Evolutionary conservation across 2,888 invertebrate species (phyloP), one percentile per base, ranked within the genome.

Genomic region (Branchellion lobata): DNA sequence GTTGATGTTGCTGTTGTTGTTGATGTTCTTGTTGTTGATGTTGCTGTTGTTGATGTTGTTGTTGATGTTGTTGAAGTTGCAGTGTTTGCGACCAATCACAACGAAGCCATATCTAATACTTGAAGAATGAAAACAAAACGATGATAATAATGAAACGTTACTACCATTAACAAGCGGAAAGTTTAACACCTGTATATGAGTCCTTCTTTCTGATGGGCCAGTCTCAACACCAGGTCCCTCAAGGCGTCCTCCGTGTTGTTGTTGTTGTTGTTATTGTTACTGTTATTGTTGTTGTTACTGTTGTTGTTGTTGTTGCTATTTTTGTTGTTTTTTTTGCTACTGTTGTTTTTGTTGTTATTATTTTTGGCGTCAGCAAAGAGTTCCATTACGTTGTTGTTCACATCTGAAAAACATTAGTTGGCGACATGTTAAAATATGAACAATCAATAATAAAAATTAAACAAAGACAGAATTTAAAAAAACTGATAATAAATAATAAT

Each of bases 171-270:
- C n/a, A n/a, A n/a, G n/a, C n/a, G n/a, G n/a, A n/a, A n/a, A n/a
- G n/a, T n/a, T n/a, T n/a, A n/a, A 29, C 21, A 75, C 75, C 75
- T 47, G 27, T 75, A 53, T 40, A 75, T 75, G 18, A 75, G 31
- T 11, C 51, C 75, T 8, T 75, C 53, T 53, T 53, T 75, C 53
- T 51, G 75, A 31, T 75, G 75, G 8, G 53, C 31, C n/a, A 53
- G n/a, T 51, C 47, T 75, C 24, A 53, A 29, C 18, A 33, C 18
- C n/a, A 75, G 40, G 27, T 75, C 33, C 11, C n/a, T 75, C 27
- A 53, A 53, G 57, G 47, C 47, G 24, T 47, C 53, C 3, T 47
- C 3, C 18, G 18, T 31, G 21, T 8, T n/a, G 21, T 18, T 57
- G 24, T 57, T 57, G 61, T 8, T 18, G 24, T n/a, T n/a, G 24